Base-by-base conservation (phyloP, 2,797 vertebrate genomes). In the Chelmon rostratus region DNA sequence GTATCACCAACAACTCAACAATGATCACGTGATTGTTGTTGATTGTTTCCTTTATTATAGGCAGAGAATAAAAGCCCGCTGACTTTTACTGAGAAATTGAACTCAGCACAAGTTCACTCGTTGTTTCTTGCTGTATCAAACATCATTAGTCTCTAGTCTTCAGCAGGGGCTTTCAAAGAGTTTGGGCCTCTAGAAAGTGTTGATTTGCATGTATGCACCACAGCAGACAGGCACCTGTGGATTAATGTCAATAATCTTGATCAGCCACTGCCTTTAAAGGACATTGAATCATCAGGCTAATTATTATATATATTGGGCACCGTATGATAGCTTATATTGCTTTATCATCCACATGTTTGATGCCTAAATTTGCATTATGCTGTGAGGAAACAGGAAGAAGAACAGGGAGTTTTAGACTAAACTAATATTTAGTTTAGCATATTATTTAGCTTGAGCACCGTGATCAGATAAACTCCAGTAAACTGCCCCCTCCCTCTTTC, bases 231-330 rank as follows among this genome's bases (percentile, higher is more conserved):
- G 16, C 65, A 64, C 38, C 47, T 25, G 47, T 42, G 28, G 54
- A 56, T 70, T 52, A 52, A 12, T 75, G 50, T 47, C 52, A 59
- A 31, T 47, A 65, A 42, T 71, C 16, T 8, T 56, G 13, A 62
- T 46, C 37, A 74, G 40, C 18, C 53, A 23, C 1, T 54, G 9
- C 40, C 7, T 50, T 44, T n/a, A 23, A 50, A 61, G 18, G 40
- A 33, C n/a, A 42, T 18, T 21, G 0, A 33, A 16, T 21, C 15
- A 37, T 3, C 18, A 25, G 33, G 10, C 6, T 15, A 12, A 16
- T 18, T 6, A n/a, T 59, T 11, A 35, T 46, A 21, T 19, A 68
- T 13, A 23, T 5, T 40, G 10, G 7, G 23, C 38, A n/a, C 21
- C 10, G 6, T 56, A 25, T 23, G 7, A 31, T 3, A 8, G 0